Conservation (phyloP, 2,797 vertebrate genomes). For the Carduelis carduelis region DNA sequence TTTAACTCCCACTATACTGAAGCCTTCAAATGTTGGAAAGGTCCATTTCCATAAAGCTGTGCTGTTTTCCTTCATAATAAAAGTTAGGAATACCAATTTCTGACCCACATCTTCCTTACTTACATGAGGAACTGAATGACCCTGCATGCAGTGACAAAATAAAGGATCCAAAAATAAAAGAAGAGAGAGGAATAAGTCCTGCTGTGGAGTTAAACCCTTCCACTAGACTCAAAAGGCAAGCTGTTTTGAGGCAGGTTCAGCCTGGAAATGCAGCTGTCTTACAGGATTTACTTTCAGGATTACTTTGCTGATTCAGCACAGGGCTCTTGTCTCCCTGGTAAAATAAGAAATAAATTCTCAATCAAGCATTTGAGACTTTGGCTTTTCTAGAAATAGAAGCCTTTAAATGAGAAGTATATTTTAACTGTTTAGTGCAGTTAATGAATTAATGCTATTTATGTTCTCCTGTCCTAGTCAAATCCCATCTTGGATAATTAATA, state of each 20-base stretch:
- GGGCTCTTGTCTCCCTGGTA: not conserved
- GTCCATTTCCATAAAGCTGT: not conserved
- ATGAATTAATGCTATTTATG: not conserved
- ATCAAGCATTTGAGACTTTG: not conserved
- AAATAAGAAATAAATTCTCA: not conserved
- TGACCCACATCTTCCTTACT: not conserved
- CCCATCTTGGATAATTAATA: not conserved
- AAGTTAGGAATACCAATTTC: not conserved
- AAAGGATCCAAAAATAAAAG: not conserved
- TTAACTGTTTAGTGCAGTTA: not conserved
- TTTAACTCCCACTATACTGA: not conserved
- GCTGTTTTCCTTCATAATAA: not conserved
- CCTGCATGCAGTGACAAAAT: not conserved
- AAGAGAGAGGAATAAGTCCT: not conserved
- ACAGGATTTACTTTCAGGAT: not conserved
- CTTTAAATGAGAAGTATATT: not conserved
- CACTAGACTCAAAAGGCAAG: not conserved
- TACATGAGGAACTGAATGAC: not conserved
- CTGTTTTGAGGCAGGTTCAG: not conserved
- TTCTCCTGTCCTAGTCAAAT: not conserved
- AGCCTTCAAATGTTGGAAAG: not conserved
- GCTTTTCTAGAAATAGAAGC: not conserved
- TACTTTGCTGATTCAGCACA: not conserved
- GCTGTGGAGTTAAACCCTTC: not conserved
- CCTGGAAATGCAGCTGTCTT: not conserved